These are phyloP conservation scores for Halyomorpha halys DNA, from an alignment of 1,140 invertebrate species.

Conservation along the genomic window DNA sequence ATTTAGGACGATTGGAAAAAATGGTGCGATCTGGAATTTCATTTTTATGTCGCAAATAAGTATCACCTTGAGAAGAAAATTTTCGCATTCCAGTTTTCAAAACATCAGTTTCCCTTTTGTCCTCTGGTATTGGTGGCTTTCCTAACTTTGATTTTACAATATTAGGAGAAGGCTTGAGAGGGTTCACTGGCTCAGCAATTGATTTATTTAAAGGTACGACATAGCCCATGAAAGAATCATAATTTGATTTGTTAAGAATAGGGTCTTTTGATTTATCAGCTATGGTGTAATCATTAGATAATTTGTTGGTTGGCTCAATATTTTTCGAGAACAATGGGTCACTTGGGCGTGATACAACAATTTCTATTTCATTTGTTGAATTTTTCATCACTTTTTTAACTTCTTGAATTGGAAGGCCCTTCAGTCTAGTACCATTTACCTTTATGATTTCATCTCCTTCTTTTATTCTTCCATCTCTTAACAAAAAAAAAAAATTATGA, in stretches of 20 bases:
- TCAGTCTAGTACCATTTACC: constrained; percentile 51
- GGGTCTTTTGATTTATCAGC: background rate
- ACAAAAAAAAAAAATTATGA: constrained; percentile 24
- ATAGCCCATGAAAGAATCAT: background rate
- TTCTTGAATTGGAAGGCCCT: constrained; percentile 50
- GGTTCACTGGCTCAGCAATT: background rate
- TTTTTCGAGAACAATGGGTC: background rate
- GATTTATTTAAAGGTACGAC: background rate
- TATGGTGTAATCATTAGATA: background rate
- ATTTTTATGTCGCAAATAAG: constrained; percentile 22
- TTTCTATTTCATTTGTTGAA: constrained; percentile 43
- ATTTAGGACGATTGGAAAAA: constrained; percentile 47
- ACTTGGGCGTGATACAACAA: constrained; percentile 40
- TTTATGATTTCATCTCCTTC: constrained; percentile 57
- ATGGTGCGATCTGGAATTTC: background rate
- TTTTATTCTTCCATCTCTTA: constrained; percentile 45
- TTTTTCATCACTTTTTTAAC: constrained; percentile 46
- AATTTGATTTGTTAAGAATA: background rate
- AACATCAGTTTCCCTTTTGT: constrained; percentile 26
- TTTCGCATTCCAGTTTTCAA: constrained; percentile 34
- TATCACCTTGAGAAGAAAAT: constrained; percentile 33
- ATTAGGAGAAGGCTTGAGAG: background rate
- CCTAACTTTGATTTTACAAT: background rate
- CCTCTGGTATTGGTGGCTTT: constrained; percentile 25
- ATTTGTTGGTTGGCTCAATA: background rate